These are phyloP conservation scores for Mionectes macconnelli DNA, from an alignment of 2,113 vertebrate species.

Conservation along the genomic window DNA sequence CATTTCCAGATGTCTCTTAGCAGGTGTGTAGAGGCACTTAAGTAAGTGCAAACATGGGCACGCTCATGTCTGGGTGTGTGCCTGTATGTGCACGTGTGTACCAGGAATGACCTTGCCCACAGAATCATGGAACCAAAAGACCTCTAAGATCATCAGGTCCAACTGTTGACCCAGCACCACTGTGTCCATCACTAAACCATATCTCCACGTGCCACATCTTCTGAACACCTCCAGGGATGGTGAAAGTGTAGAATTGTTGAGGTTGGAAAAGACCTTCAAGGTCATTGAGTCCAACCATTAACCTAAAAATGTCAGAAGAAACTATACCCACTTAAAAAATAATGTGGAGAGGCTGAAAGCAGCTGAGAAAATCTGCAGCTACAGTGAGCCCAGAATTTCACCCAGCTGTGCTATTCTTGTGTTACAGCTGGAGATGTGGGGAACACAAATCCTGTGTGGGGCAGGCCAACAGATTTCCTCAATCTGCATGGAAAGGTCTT, in stretches of 20 bases:
- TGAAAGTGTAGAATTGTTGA: neutral
- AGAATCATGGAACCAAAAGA: neutral
- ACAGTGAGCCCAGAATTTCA: neutral
- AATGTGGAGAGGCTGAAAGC: neutral
- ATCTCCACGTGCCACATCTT: neutral
- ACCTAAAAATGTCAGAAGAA: neutral
- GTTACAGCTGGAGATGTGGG: neutral
- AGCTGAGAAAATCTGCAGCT: neutral
- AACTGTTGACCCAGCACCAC: neutral
- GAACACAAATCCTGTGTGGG: neutral
- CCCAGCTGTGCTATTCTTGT: neutral
- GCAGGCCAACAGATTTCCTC: neutral
- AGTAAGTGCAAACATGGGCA: rapidly evolving
- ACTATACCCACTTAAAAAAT: neutral
- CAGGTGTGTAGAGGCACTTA: neutral
- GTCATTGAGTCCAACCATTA: neutral
- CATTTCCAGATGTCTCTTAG: neutral
- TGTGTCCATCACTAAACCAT: neutral
- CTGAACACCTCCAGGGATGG: neutral
- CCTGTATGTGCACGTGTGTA: neutral
- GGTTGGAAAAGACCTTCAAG: neutral
- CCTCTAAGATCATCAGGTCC: neutral
- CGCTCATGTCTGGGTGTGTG: neutral
- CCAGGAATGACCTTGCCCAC: neutral
- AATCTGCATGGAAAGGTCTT: neutral